These are phyloP conservation scores for Cerceris ruficornis DNA, from an alignment of 2,888 invertebrate species.

Conservation along the genomic window DNA sequence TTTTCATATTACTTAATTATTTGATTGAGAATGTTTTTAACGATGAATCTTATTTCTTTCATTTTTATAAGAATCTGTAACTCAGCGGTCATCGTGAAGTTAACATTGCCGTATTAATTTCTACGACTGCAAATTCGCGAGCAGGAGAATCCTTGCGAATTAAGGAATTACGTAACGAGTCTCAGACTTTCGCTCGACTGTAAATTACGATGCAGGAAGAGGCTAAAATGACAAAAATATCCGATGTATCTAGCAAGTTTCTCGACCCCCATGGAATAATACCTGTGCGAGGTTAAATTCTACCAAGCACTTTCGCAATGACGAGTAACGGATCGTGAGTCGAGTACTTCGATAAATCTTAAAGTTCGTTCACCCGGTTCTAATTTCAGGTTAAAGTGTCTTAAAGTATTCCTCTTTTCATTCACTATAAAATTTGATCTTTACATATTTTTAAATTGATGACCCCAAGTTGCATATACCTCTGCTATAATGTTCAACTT, in stretches of 20 bases:
- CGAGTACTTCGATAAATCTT: not conserved
- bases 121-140: conserved; percentile 4
- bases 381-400: not conserved
- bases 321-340: conserved; percentile 7
- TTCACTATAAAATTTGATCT: not conserved
- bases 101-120: conserved; percentile 18
- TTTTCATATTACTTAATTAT: too few relatives aligned
- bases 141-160: conserved; percentile 7
- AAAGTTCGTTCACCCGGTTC: not conserved
- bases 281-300: conserved; percentile 1
- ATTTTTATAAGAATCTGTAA: too few relatives aligned
- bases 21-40: too few relatives aligned
- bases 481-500: not conserved
- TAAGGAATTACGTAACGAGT: conserved; percentile 22
- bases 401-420: not conserved
- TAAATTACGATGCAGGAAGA: not conserved
- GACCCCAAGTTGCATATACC: too few relatives aligned
- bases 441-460: not conserved
- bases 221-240: not conserved
- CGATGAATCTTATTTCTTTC: too few relatives aligned
- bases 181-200: conserved; percentile 1
- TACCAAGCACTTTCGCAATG: not conserved
- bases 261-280: not conserved
- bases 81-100: too few relatives aligned
- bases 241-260: conserved; percentile 1